Percentiles rank a stretch among this genome's conserved stretches.
Evolutionary conservation across 2,113 vertebrate genomes (phyloP).

Genomic region (Paedocypris sp.): DNA sequence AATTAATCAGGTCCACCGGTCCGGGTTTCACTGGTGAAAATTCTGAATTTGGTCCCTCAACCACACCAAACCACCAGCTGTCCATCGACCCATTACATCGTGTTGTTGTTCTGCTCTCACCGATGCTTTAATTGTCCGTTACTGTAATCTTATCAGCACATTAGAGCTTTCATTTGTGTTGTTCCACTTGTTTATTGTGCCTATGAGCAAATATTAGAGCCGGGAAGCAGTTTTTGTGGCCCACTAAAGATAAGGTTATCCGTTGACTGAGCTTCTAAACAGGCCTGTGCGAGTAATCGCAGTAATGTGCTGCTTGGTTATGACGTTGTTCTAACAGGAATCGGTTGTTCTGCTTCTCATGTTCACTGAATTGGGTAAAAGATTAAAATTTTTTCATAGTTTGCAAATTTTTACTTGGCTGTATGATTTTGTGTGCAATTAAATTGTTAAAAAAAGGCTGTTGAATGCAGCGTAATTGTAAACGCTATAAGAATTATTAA

Average conservation of each 20-base stretch:
- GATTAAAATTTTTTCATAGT: too few species aligned
- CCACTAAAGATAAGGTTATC: conserved; percentile 35
- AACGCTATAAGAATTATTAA: too few species aligned
- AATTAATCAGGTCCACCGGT: conserved; percentile 5
- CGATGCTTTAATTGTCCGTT: neutral
- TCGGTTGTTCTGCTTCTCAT: too few species aligned
- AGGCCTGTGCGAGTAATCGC: neutral
- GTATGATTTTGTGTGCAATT: too few species aligned
- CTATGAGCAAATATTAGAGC: conserved; percentile 21
- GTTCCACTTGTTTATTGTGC: neutral
- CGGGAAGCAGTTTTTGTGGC: conserved; percentile 36
- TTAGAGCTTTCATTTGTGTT: neutral
- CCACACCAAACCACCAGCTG: neutral
- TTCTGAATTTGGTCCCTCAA: neutral
- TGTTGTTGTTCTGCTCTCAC: neutral
- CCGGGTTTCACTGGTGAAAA: neutral
- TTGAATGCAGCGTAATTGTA: too few species aligned
- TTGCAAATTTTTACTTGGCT: too few species aligned
- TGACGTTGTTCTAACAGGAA: too few species aligned
- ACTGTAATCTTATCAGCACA: neutral
- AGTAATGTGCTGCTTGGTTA: too few species aligned
- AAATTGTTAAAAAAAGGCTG: too few species aligned
- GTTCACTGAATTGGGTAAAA: too few species aligned
- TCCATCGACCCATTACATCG: neutral
- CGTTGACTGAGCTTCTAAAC: neutral